Evolutionary conservation across 2,888 invertebrate genomes (phyloP), one percentile per base, ranked within the genome.

Genomic region (Unio pictorum): DNA sequence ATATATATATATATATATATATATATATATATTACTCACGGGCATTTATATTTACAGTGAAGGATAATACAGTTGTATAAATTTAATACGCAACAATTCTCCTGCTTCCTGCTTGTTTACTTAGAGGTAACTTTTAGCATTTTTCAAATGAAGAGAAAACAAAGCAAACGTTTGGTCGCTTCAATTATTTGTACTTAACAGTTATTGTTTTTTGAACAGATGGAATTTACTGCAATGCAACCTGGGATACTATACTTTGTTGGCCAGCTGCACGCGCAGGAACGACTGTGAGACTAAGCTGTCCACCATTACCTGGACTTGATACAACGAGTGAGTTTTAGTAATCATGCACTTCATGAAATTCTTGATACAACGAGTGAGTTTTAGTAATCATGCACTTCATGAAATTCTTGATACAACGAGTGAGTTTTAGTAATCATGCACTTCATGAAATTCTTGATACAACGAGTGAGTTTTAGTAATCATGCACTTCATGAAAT

Each of bases 201-300:
- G 23, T 60, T 20, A 15, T n/a, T 7, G n/a, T 66, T 28, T 54
- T 71, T 61, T 45, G 69, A 75, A 20, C 67, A 80, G 74, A 67
- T 66, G 82, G 71, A 23, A 57, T 80, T 5, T 90, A 89, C 84
- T 91, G 91, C 81, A 89, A 89, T 73, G 90, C 94, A 79, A 93
- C 94, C 0, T 96, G 94, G 92, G 97, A 97, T 88, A 92, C 93
- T 26, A 93, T 94, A 81, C 91, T 96, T 3, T 97, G 97, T 89
- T 97, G 97, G 97, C 95, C 95, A 0, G 93, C 95, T 0, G 94
- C 95, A 0, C 92, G 92, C 67, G 94, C 94, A 0, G 94, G 94
- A n/a, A 91, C 92, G 0, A 92, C 92, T 4, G 92, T 93, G 11
- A 92, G 91, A 60, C 93, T 95, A 87, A 92, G 92, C 77, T 97